Evolutionary conservation across 2,797 vertebrate species (phyloP), one percentile per base, ranked within the genome.

Genomic region (Danio aesculapii): DNA sequence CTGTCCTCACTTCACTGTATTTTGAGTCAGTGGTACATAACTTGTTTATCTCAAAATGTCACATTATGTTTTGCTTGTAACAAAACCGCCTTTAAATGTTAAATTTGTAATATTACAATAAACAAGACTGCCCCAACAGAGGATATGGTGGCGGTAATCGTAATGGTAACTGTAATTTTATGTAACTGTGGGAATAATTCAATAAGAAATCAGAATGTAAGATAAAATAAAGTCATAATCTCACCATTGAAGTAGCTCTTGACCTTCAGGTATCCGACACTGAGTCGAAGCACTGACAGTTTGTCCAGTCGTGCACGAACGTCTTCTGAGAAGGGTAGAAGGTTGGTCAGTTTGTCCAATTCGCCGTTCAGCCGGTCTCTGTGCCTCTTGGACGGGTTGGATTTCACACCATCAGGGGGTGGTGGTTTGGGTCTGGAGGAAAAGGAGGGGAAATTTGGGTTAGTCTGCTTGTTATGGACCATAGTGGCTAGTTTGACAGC

Each of bases 301-400:
- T 96, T 97, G 84, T 97, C 95, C 8, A 97, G 93, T 2, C 93
- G 88, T 0, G 91, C 84, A 2, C 88, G 1, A 12, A 96, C 92
- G 12, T 96, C 95, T 74, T 96, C 93, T 0, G 88, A 86, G 91
- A 96, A 96, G 30, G 95, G 95, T 86, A 97, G 90, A 88, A 96
- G 90, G 74, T 83, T 91, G 10, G 92, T 95, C 89, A 96, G 92
- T 82, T 90, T 95, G 89, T 84, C 93, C 88, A 97, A 91, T 84
- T 96, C 95, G 0, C 93, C 87, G 63, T 95, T 97, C 62, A 96
- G 92, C 0, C 93, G 90, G 49, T 96, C 95, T 0, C 93, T 86
- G 87, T 96, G 96, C 5, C 92, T 89, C 81, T 96, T 96, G 82
- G 95, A 97, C 0, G 95, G 95, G 88, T 95, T 97, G 63, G 95